A percentile compares a stretch with the other conserved stretches of the same genome.
phyloP scores from a whole-genome alignment of 1,140 invertebrate species.

The Wasmannia auropunctata region DNA sequence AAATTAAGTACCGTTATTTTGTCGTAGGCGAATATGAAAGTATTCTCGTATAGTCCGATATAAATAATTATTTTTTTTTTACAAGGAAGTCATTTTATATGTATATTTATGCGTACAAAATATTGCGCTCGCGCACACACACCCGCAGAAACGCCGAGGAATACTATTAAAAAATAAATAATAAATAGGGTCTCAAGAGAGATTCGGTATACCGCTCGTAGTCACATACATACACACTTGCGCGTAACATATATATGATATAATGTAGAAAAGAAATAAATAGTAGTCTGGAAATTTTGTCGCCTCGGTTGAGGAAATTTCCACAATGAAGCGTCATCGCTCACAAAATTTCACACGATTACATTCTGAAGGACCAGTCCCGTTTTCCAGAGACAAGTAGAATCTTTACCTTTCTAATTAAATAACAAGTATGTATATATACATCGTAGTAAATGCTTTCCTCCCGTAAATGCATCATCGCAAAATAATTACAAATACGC shows the following conservation, averaged over 20 bases:
- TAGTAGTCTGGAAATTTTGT: constrained; percentile 47
- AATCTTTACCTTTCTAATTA: constrained; percentile 32
- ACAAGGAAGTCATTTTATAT: constrained; percentile 78
- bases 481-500: constrained; percentile 4
- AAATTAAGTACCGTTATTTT: constrained; percentile 82
- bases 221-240: constrained; percentile 76
- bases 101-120: constrained; percentile 78
- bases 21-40: constrained; percentile 76
- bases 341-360: constrained; percentile 51
- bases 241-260: constrained; percentile 62
- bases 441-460: constrained; percentile 36
- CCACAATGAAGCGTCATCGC: constrained; percentile 29
- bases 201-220: constrained; percentile 76
- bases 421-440: constrained; percentile 44
- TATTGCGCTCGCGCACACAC: constrained; percentile 76
- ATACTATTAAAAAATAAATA: constrained; percentile 83
- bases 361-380: constrained; percentile 46
- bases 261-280: constrained; percentile 69
- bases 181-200: constrained; percentile 82
- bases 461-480: constrained; percentile 11
- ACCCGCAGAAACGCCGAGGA: constrained; percentile 67
- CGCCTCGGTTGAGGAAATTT: background rate
- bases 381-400: constrained; percentile 33
- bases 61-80: constrained; percentile 85
- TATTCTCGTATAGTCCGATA: constrained; percentile 79